Conservation (phyloP, 2,888 invertebrate species). For the Thyatira batis region DNA sequence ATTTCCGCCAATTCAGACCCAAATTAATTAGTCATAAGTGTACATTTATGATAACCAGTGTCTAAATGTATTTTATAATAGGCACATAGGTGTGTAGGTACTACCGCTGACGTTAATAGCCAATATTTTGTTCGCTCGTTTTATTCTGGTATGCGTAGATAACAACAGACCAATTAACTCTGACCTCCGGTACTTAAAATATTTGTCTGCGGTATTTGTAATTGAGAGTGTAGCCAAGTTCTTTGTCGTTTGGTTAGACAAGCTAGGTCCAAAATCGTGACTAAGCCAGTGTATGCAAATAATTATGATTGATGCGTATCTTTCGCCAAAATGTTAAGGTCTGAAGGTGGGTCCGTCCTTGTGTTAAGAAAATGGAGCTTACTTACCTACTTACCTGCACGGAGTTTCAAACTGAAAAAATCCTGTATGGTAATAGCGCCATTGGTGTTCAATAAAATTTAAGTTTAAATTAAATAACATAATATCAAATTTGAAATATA, state of each 20-base stretch:
- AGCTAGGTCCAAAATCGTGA: conserved; percentile 46
- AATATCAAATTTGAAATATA: too few relatives aligned
- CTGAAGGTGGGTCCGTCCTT: conserved; percentile 44
- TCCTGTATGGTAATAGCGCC: too few relatives aligned
- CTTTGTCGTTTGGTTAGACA: conserved; percentile 26
- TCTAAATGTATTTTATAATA: conserved; percentile 35
- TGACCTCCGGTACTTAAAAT: conserved; percentile 22
- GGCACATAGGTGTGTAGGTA: too few relatives aligned
- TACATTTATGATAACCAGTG: not conserved
- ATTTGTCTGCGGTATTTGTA: conserved; percentile 11
- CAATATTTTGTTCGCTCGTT: conserved; percentile 45
- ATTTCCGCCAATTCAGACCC: not conserved
- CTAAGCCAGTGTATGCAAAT: conserved; percentile 56
- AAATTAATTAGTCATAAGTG: not conserved
- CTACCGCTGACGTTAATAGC: conserved; percentile 45
- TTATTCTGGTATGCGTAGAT: conserved; percentile 41
- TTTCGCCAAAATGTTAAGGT: conserved; percentile 53
- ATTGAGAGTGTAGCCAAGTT: conserved; percentile 24
- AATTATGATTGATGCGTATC: conserved; percentile 66
- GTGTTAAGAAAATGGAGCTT: conserved; percentile 29
- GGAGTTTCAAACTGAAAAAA: too few relatives aligned
- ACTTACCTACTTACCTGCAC: too few relatives aligned
- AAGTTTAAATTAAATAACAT: too few relatives aligned
- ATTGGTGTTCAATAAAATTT: too few relatives aligned
- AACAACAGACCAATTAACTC: conserved; percentile 27